Evolutionary conservation across 2,797 vertebrate genomes (phyloP), one percentile per base, ranked within the genome.

Genomic region (Cyprinella venusta): DNA sequence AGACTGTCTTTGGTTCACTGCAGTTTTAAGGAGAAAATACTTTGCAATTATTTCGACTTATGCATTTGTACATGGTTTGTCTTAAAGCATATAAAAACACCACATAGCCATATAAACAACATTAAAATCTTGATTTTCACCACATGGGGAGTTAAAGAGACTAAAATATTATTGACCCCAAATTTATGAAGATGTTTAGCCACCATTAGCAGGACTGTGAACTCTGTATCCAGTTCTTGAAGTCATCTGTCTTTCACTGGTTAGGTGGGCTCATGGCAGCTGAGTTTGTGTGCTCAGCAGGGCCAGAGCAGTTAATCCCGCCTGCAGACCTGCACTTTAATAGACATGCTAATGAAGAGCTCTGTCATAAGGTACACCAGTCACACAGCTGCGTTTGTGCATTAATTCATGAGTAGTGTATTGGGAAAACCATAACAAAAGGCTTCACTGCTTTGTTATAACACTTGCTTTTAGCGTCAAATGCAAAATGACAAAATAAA

Each of bases 271-370:
- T 68, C n/a, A 38, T 64, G 76, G 19, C 77, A 68, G 33, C 56
- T 74, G 77, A 16, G 52, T 75, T 48, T 79, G 80, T 75, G 38
- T 56, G 69, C 76, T 45, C 63, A 75, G 71, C 71, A 48, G 70
- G 61, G 81, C 63, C 71, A 48, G 70, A 38, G 81, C 69, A 67
- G 64, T 63, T 77, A 77, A 86, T 80, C 71, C 54, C 0, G 7
- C 52, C 33, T 24, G 54, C 18, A 61, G 80, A 72, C 65, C 18
- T 38, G 48, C 50, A 21, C 59, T 84, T 81, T 67, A 86, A 84
- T 86, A 81, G 42, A 76, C 76, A 83, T 86, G 81, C 42, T 83
- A 86, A 83, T 86, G 85, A 76, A 83, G 77, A 45, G 33, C n/a
- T 21, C 59, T 8, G 15, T 70, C 33, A n/a, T 50, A 40, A 76